Evolutionary conservation across 2,797 vertebrate species (phyloP).

Genomic region (Anabas testudineus): DNA sequence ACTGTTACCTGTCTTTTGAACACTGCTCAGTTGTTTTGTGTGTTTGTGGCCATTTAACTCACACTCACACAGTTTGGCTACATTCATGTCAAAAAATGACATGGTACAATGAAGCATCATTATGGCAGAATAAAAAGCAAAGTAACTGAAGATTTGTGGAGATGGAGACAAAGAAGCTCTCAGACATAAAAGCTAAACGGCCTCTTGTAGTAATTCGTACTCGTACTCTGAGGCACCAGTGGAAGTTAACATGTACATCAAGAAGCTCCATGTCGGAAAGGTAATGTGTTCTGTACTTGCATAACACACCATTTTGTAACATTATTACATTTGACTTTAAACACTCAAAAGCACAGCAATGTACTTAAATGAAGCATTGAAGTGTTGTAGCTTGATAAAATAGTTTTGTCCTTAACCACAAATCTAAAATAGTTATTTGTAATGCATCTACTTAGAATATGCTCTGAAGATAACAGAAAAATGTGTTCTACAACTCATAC

Average conservation of each 20-base stretch:
- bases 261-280: slow-evolving; percentile 25
- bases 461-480: background rate
- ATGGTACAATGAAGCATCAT: slow-evolving; percentile 1
- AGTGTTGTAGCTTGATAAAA: background rate
- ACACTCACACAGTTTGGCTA: slow-evolving; percentile 10
- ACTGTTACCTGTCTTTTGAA: background rate
- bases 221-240: slow-evolving; percentile 27
- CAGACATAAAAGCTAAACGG: slow-evolving; percentile 55
- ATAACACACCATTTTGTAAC: slow-evolving; percentile 22
- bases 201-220: slow-evolving; percentile 38
- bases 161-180: slow-evolving; percentile 36
- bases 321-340: background rate
- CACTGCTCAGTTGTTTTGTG: too few relatives aligned
- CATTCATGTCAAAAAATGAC: slow-evolving; percentile 13
- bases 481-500: background rate
- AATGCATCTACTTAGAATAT: background rate
- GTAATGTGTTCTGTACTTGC: slow-evolving; percentile 16
- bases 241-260: slow-evolving; percentile 31
- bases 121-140: slow-evolving; percentile 1
- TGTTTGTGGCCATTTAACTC: background rate
- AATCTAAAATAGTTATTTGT: background rate
- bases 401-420: background rate
- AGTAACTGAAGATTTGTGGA: slow-evolving; percentile 15
- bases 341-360: background rate
- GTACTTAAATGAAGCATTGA: background rate